Evolutionary conservation across 2,888 invertebrate genomes (phyloP), one percentile per base, ranked within the genome.

Genomic region (Venusia cambrica): DNA sequence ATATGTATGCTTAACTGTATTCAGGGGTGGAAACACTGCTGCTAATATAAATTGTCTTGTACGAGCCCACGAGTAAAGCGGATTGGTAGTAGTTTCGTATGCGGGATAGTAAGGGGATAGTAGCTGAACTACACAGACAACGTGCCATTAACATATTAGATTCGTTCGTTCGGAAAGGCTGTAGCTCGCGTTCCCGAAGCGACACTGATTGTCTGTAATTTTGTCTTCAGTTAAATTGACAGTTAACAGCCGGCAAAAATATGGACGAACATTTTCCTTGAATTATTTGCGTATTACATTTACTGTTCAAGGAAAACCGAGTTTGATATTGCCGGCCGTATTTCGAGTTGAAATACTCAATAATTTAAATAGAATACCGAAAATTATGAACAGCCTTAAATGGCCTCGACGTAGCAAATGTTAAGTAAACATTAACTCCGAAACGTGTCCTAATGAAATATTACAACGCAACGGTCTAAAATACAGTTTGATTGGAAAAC

Each of bases 111-210:
- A 2, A 14, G 4, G 4, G 6, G n/a, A 16, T 7, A 24, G 39
- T 43, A 46, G 43, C 48, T 51, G 41, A 58, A 60, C 58, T 55
- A 61, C 61, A 61, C 48, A n/a, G n/a, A n/a, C n/a, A n/a, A n/a
- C 40, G 26, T 35, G 42, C 54, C 49, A 68, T 66, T 67, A 64
- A 58, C 64, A 64, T 66, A 65, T 61, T 64, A 61, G 51, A 61
- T 55, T 52, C 54, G 48, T 57, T 56, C 43, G 43, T 51, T 37
- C 41, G 57, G 39, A 50, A 42, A 43, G 46, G 29, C 48, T 39
- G 46, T 41, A 43, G 35, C 41, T 43, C 20, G 35, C 29, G 36
- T 44, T 45, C 44, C 45, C 44, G 44, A 45, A 44, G 45, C 48
- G 28, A 22, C 27, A 31, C 32, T 39, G 35, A 51, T 48, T 51